These are phyloP conservation scores for Euura lappo DNA, from an alignment of 1,140 invertebrate genomes.

Conservation along the genomic window DNA sequence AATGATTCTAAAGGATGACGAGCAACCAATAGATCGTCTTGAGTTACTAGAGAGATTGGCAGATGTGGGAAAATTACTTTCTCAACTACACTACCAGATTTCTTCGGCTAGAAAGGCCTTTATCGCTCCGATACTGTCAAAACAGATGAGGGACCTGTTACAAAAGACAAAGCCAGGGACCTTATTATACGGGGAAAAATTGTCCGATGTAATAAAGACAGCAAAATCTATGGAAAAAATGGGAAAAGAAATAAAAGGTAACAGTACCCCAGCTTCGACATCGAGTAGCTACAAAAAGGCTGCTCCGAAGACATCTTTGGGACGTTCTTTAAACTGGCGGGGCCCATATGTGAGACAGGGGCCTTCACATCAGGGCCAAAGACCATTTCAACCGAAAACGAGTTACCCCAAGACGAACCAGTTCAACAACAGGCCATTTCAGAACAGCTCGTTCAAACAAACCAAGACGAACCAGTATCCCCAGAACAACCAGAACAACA, in stretches of 20 bases:
- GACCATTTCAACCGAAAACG: slow-evolving; percentile 10
- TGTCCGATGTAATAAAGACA: slow-evolving; percentile 19
- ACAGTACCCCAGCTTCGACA: background rate
- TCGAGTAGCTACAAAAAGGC: background rate
- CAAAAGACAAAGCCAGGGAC: slow-evolving; percentile 19
- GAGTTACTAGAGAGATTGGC: slow-evolving; percentile 9
- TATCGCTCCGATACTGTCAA: slow-evolving; percentile 20
- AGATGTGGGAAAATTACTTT: slow-evolving; percentile 11
- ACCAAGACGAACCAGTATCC: slow-evolving; percentile 9
- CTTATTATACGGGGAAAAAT: slow-evolving; percentile 23
- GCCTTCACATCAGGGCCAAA: slow-evolving; percentile 15
- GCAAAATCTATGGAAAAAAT: slow-evolving; percentile 17
- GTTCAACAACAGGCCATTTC: background rate
- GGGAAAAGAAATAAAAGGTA: slow-evolving; percentile 12
- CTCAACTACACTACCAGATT: slow-evolving; percentile 21
- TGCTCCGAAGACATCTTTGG: background rate
- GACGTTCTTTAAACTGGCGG: slow-evolving; percentile 19
- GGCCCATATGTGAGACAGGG: slow-evolving; percentile 14
- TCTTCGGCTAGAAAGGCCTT: slow-evolving; percentile 21
- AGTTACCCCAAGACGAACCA: background rate
- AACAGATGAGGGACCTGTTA: slow-evolving; percentile 16
- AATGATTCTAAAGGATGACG: slow-evolving; percentile 17
- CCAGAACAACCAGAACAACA: background rate
- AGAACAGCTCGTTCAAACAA: slow-evolving; percentile 14
- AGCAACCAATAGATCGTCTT: slow-evolving; percentile 7